Base-by-base conservation (phyloP, 2,797 vertebrate species). In the Tolypeutes matacus region DNA sequence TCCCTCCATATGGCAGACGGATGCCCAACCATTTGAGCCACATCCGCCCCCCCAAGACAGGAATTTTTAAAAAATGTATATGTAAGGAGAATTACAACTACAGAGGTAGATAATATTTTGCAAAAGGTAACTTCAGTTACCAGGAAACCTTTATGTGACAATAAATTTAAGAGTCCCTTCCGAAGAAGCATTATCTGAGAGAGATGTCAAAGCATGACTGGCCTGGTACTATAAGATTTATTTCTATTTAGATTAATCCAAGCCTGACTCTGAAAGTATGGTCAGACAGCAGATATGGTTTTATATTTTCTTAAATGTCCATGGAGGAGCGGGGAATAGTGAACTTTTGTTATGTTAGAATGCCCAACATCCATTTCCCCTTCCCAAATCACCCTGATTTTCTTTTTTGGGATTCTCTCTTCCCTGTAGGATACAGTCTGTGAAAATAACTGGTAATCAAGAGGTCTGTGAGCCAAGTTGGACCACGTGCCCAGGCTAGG, bases 141-240 rank as follows among this genome's bases (percentile, higher is more conserved):
- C n/a, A 76, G 78, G 86, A 85, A 76, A 69, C 58, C 69, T 42
- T 75, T 91, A 60, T 14, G 11, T 60, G 77, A 85, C 18, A 31
- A 21, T 78, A n/a, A 64, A 65, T 84, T 60, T 77, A 77, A 94
- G 80, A 84, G 58, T 89, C 56, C 60, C 29, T 94, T 86, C 39
- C 84, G 69, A 77, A 65, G 39, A 53, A 87, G 65, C 62, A 60
- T n/a, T 65, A 62, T 29, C 86, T 81, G n/a, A 49, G 56, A 72
- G 10, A 72, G 46, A 86, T 65, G 29, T 27, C 20, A 69, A 69
- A 85, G 23, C 81, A 70, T 69, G 49, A 27, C 23, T 65, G 6
- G 60, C 20, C 31, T 49, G 8, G 36, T 51, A 39, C 67, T 64
- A 42, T 82, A 70, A 81, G 49, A 73, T 46, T 73, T 8, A 65